Percentiles rank a stretch among this genome's conserved stretches.
These are phyloP conservation scores for Ptyas mucosa DNA, from an alignment of 2,113 vertebrate species.

Conservation along the genomic window DNA sequence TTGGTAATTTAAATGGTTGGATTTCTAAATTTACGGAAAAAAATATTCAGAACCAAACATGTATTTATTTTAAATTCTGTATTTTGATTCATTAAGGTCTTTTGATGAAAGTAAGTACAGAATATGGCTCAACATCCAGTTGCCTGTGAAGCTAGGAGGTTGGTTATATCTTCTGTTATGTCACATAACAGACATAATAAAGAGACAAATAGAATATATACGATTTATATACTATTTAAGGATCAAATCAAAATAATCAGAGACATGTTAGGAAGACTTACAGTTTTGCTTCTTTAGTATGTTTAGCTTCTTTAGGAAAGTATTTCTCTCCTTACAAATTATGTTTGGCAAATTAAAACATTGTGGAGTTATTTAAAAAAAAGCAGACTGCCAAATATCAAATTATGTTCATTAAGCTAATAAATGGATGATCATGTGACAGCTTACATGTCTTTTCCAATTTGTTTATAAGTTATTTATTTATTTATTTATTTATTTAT, in stretches of 20 bases:
- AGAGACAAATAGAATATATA: background rate
- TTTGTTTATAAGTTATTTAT: background rate
- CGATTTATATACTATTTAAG: background rate
- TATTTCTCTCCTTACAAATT: background rate
- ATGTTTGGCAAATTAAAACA: background rate
- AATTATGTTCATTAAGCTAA: background rate
- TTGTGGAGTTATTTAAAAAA: background rate
- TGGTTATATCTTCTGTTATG: background rate
- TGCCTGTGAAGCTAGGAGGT: background rate
- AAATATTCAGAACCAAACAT: background rate
- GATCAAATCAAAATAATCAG: background rate
- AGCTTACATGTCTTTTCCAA: slow-evolving; percentile 13
- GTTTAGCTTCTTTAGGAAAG: too few species aligned
- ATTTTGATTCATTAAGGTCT: background rate
- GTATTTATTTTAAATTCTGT: background rate
- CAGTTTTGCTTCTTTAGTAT: background rate
- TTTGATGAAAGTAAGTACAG: background rate
- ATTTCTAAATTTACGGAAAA: background rate
- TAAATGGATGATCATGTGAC: slow-evolving; percentile 15
- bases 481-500: too few species aligned
- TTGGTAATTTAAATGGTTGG: background rate
- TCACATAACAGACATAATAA: background rate
- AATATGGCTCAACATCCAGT: background rate
- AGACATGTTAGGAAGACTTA: background rate
- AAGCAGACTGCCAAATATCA: background rate